Evolutionary conservation across 2,888 invertebrate species (phyloP), one percentile per base, ranked within the genome.

Genomic region (Chymomyza caudatula): DNA sequence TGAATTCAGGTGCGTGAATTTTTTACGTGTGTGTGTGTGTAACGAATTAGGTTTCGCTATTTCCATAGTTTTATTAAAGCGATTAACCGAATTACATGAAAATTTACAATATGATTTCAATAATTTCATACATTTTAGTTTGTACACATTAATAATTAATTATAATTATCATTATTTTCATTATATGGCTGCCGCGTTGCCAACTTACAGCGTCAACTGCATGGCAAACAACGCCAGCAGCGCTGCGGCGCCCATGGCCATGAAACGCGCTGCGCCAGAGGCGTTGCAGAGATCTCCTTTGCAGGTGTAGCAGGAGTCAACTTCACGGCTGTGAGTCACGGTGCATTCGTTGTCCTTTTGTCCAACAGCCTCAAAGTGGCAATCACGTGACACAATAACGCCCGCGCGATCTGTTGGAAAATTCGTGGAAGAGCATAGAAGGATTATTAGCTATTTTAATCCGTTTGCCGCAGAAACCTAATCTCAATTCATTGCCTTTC

Each of bases 201-300:
- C n/a, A n/a, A n/a, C n/a, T 88, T 67, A 89, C 60, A 89, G 60
- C 54, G 74, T 73, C 65, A 87, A 70, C 15, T 87, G 85, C 44
- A 87, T 60, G 37, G 80, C 77, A 11, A 87, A 77, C 11, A 89
- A 15, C 1, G 84, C 82, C 29, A 89, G 52, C 22, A 89, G 57
- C 13, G 85, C 74, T n/a, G 80, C 71, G 6, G 79, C 68, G 25
- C 88, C 83, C 49, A 87, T 55, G 4, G 86, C 75, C 58, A 86
- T 51, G 44, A 80, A 80, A 15, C 86, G 77, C 13, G 73, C 79
- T n/a, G 90, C 86, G 0, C 88, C 81, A 17, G 88, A 87, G 22
- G 87, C 86, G 81, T 94, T 95, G 90, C 95, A 95, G 2, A 93
- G 92, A 74, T 94, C 94, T 29, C 92, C 92, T 63, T 93, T 93